phyloP scores from a whole-genome alignment of 2,113 vertebrate genomes.

The Trichomycterus rosablanca region DNA sequence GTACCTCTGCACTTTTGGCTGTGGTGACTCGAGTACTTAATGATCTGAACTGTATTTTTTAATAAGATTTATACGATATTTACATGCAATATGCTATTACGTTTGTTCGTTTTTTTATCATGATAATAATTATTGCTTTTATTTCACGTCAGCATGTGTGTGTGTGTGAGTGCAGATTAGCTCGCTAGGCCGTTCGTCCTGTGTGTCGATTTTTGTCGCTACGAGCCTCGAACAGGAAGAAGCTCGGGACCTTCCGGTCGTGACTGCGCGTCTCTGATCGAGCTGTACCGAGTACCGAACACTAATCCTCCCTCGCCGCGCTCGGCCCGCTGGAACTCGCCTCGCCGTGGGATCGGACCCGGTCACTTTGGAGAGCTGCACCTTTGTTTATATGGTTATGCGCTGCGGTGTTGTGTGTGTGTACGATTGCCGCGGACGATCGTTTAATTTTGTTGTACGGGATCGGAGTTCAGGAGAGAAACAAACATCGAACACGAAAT shows the following conservation, averaged over 20 bases:
- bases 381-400: too few species aligned
- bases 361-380: too few species aligned
- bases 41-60: constrained; percentile 77
- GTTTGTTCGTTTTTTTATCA: constrained; percentile 56
- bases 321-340: neutral
- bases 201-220: constrained; percentile 50
- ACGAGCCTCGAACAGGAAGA: constrained; percentile 38
- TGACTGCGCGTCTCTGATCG: constrained; percentile 20
- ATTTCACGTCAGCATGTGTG: constrained; percentile 59
- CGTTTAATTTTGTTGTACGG: too few species aligned
- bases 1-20: constrained; percentile 81
- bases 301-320: constrained; percentile 11
- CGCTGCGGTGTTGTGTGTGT: too few species aligned
- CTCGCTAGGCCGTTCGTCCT: constrained; percentile 40
- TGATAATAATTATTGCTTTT: constrained; percentile 52
- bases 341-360: neutral
- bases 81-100: constrained; percentile 74
- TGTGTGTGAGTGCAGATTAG: constrained; percentile 57
- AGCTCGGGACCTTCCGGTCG: neutral
- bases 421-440: too few species aligned
- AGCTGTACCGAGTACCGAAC: neutral
- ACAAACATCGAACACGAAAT: too few species aligned
- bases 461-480: too few species aligned
- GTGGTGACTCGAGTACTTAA: constrained; percentile 78
- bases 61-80: constrained; percentile 80